Evolutionary conservation across 2,113 vertebrate genomes (phyloP).

Genomic region (Anseranas semipalmata): DNA sequence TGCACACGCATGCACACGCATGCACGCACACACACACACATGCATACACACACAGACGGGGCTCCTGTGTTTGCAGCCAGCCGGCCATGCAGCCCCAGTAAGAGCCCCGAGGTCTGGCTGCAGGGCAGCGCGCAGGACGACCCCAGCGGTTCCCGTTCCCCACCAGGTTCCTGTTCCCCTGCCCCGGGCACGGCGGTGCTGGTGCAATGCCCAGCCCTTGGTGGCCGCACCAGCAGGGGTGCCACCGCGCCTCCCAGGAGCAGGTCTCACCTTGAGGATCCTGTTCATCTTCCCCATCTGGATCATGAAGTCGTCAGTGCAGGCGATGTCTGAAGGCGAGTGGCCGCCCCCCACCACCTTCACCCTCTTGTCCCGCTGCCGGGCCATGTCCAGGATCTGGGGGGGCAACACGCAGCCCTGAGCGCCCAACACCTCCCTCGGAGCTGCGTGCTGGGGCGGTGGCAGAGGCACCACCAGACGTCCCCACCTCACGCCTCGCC

Average conservation of each 20-base stretch:
- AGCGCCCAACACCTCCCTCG: background rate
- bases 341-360: constrained; percentile 79
- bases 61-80: too few relatives aligned
- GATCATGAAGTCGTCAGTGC: constrained; percentile 79
- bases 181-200: accelerated
- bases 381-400: constrained; percentile 77
- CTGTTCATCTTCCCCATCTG: constrained; percentile 79
- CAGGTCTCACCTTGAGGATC: constrained; percentile 66
- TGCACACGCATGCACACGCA: background rate
- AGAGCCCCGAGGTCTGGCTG: too few relatives aligned
- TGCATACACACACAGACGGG: too few relatives aligned
- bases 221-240: too few relatives aligned
- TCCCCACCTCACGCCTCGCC: background rate
- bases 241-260: background rate
- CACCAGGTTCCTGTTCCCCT: too few relatives aligned
- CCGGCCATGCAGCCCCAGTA: background rate
- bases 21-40: too few relatives aligned
- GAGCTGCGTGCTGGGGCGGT: accelerated
- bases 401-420: background rate
- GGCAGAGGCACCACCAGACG: background rate
- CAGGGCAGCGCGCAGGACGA: too few relatives aligned
- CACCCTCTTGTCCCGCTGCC: constrained; percentile 71
- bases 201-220: background rate
- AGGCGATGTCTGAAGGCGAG: constrained; percentile 79
- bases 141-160: too few relatives aligned